These are phyloP conservation scores for Lasioglossum pauxillum DNA, from an alignment of 2,888 invertebrate genomes.

Conservation along the genomic window DNA sequence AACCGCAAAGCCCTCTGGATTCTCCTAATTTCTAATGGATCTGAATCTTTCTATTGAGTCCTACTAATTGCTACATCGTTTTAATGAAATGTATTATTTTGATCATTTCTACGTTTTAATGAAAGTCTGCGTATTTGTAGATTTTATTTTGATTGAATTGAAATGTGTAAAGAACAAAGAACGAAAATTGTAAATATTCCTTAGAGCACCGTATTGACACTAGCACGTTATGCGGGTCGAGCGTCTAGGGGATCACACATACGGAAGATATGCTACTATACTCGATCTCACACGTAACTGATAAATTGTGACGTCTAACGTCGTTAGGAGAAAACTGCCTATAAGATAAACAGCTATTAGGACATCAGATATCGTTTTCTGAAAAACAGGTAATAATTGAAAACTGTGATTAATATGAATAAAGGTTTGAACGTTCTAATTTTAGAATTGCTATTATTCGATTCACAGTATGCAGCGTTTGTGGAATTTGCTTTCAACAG, in stretches of 20 bases:
- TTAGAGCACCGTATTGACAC: not conserved
- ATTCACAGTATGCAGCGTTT: not conserved
- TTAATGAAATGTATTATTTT: not conserved
- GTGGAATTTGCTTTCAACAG: not conserved
- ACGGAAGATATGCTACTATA: not conserved
- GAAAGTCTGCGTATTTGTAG: not conserved
- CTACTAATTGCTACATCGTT: not conserved
- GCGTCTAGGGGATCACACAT: not conserved
- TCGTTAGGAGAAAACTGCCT: not conserved
- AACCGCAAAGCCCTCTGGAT: not conserved
- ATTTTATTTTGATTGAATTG: not conserved
- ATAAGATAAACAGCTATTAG: not conserved
- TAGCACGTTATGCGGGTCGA: not conserved
- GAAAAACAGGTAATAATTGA: not conserved
- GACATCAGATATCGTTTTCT: not conserved
- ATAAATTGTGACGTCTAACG: not conserved
- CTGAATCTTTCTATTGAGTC: not conserved
- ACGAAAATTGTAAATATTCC: not conserved
- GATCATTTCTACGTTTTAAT: not conserved
- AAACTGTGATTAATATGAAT: not conserved
- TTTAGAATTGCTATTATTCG: not conserved
- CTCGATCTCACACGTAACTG: not conserved
- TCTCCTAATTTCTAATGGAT: not conserved
- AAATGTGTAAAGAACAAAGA: not conserved
- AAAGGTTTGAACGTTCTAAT: not conserved